Percentiles rank a stretch among this genome's conserved stretches.
These are phyloP conservation scores for Fundulus diaphanus DNA, from an alignment of 2,797 vertebrate genomes.

Conservation along the genomic window DNA sequence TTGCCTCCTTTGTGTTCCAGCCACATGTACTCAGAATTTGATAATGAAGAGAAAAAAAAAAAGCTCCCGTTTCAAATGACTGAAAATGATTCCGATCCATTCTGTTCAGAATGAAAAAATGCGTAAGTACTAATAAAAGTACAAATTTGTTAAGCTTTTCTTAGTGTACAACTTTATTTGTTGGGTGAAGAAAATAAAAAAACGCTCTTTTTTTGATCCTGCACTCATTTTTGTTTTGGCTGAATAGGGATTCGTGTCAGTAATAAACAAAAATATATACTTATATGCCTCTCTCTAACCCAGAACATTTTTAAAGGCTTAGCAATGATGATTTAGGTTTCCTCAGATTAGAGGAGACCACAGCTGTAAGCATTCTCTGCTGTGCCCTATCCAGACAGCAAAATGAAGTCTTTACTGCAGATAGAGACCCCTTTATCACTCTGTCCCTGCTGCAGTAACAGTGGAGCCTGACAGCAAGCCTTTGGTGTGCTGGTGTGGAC, in stretches of 20 bases:
- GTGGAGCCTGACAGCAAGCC: conserved; percentile 16
- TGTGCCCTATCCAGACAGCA: conserved; percentile 47
- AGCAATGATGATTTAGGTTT: conserved; percentile 46
- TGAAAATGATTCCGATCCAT: not conserved
- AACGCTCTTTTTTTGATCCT: not conserved
- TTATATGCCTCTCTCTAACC: not conserved
- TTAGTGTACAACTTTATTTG: not conserved
- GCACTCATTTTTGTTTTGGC: not conserved
- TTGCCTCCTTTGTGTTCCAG: conserved; percentile 13
- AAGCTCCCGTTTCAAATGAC: not conserved
- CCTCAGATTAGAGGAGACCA: conserved; percentile 50
- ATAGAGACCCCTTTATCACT: conserved; percentile 34
- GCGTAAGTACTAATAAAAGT: not conserved
- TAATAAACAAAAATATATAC: not conserved
- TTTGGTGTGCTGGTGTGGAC: not conserved
- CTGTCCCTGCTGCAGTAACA: conserved; percentile 8
- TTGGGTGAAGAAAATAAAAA: not conserved
- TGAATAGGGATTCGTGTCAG: not conserved
- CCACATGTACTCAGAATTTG: conserved; percentile 9
- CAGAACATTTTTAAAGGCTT: conserved; percentile 29
- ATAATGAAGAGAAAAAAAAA: conserved; percentile 1
- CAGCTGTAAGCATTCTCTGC: conserved; percentile 28
- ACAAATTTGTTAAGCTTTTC: not conserved
- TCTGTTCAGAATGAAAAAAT: not conserved
- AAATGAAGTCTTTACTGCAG: conserved; percentile 41